Conservation (phyloP, 2,888 invertebrate species). For the Tinea semifulvella region DNA sequence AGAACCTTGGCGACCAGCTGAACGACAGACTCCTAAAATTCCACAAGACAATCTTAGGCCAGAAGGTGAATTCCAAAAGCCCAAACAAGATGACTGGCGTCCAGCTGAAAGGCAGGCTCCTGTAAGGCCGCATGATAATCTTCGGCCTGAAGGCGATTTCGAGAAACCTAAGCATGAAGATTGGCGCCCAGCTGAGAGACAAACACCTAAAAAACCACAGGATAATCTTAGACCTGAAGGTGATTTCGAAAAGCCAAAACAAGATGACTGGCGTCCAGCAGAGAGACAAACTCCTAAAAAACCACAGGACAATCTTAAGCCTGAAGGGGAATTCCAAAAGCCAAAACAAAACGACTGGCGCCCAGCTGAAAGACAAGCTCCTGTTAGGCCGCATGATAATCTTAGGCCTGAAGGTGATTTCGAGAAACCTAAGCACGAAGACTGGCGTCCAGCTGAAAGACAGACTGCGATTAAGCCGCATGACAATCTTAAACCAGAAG, state of each 20-base stretch:
- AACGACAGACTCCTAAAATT: slow-evolving; percentile 37
- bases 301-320: slow-evolving; percentile 53
- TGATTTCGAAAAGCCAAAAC: slow-evolving; percentile 52
- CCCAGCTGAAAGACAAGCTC: slow-evolving; percentile 34
- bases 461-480: slow-evolving; percentile 49
- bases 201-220: slow-evolving; percentile 58
- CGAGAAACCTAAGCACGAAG: slow-evolving; percentile 44
- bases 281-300: slow-evolving; percentile 31
- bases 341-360: slow-evolving; percentile 25
- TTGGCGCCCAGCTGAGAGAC: slow-evolving; percentile 61
- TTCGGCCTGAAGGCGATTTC: slow-evolving; percentile 61
- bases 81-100: slow-evolving; percentile 38
- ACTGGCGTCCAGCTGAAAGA: slow-evolving; percentile 61
- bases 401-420: slow-evolving; percentile 46
- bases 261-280: slow-evolving; percentile 33
- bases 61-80: slow-evolving; percentile 59
- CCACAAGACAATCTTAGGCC: slow-evolving; percentile 62
- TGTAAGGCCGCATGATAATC: slow-evolving; percentile 59
- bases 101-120: slow-evolving; percentile 55
- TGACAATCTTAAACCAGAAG: slow-evolving; percentile 64
- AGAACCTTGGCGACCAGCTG: slow-evolving; percentile 38
- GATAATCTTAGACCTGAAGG: slow-evolving; percentile 69
- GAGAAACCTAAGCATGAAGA: slow-evolving; percentile 36
- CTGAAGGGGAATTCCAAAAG: slow-evolving; percentile 45
- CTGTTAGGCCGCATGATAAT: slow-evolving; percentile 36